Base-by-base conservation (phyloP, 2,888 invertebrate genomes). In the Argyresthia albistria region DNA sequence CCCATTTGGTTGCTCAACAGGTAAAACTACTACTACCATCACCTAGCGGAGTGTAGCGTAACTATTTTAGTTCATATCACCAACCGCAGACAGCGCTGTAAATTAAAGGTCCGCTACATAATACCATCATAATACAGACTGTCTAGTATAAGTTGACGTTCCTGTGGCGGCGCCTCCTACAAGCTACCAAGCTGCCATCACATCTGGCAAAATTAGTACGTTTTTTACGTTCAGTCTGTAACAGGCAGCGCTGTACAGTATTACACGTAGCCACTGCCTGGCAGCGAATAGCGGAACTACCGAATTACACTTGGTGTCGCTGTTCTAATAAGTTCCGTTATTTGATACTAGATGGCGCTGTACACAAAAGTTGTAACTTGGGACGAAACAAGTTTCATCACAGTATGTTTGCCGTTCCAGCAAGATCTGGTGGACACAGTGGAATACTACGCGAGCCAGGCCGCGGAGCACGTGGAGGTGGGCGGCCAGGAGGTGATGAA, bases 1-100 rank as follows among this genome's bases (percentile, higher is more conserved):
- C 94, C 46, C 90, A 93, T 76, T 87, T 95, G 51, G 92, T 96
- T 35, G 94, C 95, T 66, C 89, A 90, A 67, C 93, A 93, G 88
- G 93, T 92, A 76, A 63, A 55, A 4, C 8, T 45, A 2, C 12
- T 25, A 42, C 15, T 10, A 39, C 4, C 39, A 2, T 9, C 10
- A 35, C 46, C 16, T 49, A 49, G 2, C 36, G 37, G 10, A 7
- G 36, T 1, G 12, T 49, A 49, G 49, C 15, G 12, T 1, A 37
- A 49, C 14, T 36, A 4, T 14, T 8, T 15, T 9, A 35, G 46
- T 7, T 14, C 36, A 25, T 43, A 16, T 43, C 3, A 9, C 43
- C 35, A 43, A 12, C 25, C 25, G 6, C n/a, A n/a, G n/a, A n/a
- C n/a, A n/a, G n/a, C n/a, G n/a, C n/a, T n/a, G n/a, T n/a, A n/a